Conservation (phyloP, 2,888 invertebrate genomes). For the Hypomecis atomaria region DNA sequence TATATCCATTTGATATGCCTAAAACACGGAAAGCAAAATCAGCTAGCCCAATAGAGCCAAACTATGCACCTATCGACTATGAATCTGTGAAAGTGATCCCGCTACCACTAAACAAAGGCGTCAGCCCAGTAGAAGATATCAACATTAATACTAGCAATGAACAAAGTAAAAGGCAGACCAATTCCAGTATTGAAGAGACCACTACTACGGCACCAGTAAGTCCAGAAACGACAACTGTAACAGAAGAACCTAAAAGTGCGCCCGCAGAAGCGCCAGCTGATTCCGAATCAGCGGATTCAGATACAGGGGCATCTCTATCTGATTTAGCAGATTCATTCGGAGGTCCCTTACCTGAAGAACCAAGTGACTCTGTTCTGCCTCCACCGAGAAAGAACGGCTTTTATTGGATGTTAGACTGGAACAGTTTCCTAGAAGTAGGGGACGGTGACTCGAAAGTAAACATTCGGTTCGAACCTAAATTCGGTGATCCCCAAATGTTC, state of each 20-base stretch:
- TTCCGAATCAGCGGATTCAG: slow-evolving; percentile 78
- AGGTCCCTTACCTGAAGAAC: slow-evolving; percentile 83
- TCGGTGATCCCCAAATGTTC: slow-evolving; percentile 92
- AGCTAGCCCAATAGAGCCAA: slow-evolving; percentile 46
- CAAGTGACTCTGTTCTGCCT: slow-evolving; percentile 86
- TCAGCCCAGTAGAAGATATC: slow-evolving; percentile 65
- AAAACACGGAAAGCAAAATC: slow-evolving; percentile 63
- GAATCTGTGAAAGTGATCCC: slow-evolving; percentile 78
- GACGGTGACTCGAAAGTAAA: slow-evolving; percentile 90
- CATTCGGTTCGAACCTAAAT: slow-evolving; percentile 91
- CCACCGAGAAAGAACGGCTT: slow-evolving; percentile 90
- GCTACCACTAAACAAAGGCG: slow-evolving; percentile 69
- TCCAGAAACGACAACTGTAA: slow-evolving; percentile 46
- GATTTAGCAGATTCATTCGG: slow-evolving; percentile 92
- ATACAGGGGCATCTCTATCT: slow-evolving; percentile 81
- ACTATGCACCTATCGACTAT: slow-evolving; percentile 73
- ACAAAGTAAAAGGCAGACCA: slow-evolving; percentile 69
- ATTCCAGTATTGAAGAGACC: slow-evolving; percentile 50
- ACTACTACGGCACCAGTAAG: slow-evolving; percentile 28
- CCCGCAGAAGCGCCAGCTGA: slow-evolving; percentile 50
- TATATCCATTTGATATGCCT: slow-evolving; percentile 71
- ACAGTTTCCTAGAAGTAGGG: slow-evolving; percentile 93
- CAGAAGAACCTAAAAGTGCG: slow-evolving; percentile 55
- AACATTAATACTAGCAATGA: slow-evolving; percentile 56
- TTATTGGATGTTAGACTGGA: slow-evolving; percentile 94